Base-by-base conservation (phyloP, 2,113 vertebrate genomes). In the Macquaria australasica region DNA sequence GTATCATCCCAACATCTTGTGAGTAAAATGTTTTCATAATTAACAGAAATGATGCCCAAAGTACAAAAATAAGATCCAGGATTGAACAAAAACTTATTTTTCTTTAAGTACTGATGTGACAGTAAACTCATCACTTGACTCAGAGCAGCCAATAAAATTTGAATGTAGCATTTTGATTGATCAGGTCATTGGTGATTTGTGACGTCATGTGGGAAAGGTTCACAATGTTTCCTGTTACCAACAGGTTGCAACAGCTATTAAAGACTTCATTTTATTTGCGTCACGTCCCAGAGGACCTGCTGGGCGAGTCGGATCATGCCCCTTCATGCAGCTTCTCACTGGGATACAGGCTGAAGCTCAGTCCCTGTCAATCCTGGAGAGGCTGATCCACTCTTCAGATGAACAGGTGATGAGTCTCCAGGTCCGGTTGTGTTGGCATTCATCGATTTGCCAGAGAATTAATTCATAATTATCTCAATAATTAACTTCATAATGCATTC, bases 211-310 rank as follows among this genome's bases (percentile, higher is more conserved):
- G 56, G 8, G n/a, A 58, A 31, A 31, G 28, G 28, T 18, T 28
- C 20, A 8, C 18, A 41, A 4, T 31, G 58, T 48, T 50, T 28
- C 45, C 45, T 25, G 45, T 25, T 8, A 45, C 51, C 68, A 62
- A 58, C 73, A 31, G 72, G 48, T 2, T 25, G 45, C 23, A 8
- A 79, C 74, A 50, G 51, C 15, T 11, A 39, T 51, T 69, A 77
- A n/a, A n/a, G 58, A 37, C 67, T 50, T 88, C 28, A 72, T 76
- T 80, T 4, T 7, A 41, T 73, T 58, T 16, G 66, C 2, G 10
- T 50, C 45, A n/a, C 8, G 5, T 23, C 81, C 51, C 72, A 25
- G 71, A 62, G 12, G 58, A 43, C 5, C 41, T 0, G 55, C n/a
- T 1, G 48, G 55, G 23, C 23, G 1, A 74, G 68, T 21, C 8